phyloP scores from a whole-genome alignment of 2,888 invertebrate genomes.

The Brachyptera putata region DNA sequence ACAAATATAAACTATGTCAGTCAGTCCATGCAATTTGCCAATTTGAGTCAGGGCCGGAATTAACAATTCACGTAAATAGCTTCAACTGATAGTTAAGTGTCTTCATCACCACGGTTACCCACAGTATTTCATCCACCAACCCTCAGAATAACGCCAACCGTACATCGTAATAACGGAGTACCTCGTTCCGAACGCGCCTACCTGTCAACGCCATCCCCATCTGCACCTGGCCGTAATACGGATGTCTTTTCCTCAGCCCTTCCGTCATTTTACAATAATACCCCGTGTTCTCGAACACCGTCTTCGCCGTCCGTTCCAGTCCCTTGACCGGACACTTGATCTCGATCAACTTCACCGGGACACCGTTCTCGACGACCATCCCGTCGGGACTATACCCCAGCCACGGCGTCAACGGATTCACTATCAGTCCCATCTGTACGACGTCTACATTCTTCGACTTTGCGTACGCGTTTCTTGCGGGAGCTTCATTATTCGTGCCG shows the following conservation, averaged over 20 bases:
- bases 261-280: background rate
- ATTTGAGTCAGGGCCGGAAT: too few species aligned
- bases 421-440: background rate
- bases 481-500: background rate
- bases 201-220: too few species aligned
- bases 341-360: background rate
- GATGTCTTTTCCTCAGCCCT: background rate
- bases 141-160: too few species aligned
- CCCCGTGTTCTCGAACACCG: background rate
- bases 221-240: too few species aligned
- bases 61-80: too few species aligned
- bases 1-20: too few species aligned
- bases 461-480: background rate
- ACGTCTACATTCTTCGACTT: background rate
- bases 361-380: background rate
- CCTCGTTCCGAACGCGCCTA: too few species aligned
- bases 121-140: too few species aligned
- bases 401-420: background rate
- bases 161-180: too few species aligned
- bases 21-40: too few species aligned
- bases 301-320: background rate
- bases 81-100: too few species aligned
- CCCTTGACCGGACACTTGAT: slow-evolving; percentile 10
- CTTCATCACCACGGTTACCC: too few species aligned
- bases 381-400: background rate